phyloP scores from a whole-genome alignment of 2,888 invertebrate genomes.

The Lamellibrachia satsuma region DNA sequence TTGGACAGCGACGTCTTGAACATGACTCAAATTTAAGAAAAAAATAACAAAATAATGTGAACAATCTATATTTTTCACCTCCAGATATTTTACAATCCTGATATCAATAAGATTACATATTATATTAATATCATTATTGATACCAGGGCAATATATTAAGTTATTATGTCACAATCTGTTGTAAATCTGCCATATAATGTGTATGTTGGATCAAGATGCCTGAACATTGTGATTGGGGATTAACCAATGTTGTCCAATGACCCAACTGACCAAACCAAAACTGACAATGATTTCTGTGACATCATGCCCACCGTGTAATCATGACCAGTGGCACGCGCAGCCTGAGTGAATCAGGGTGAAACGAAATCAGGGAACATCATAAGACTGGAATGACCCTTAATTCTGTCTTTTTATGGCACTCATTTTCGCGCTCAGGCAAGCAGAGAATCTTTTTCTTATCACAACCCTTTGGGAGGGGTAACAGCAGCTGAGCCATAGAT shows the following conservation, averaged over 20 bases:
- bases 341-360: background rate
- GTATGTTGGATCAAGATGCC: too few species aligned
- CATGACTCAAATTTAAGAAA: too few species aligned
- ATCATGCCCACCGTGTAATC: background rate
- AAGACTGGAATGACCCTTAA: background rate
- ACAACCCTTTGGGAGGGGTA: background rate
- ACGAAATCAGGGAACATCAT: background rate
- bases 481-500: background rate
- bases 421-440: background rate
- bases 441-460: background rate
- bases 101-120: too few species aligned
- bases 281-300: background rate
- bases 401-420: background rate
- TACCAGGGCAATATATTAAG: too few species aligned
- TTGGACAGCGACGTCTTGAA: background rate
- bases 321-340: background rate
- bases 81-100: too few species aligned
- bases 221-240: background rate
- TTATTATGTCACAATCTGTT: too few species aligned
- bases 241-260: background rate
- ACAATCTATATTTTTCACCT: too few species aligned
- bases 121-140: too few species aligned
- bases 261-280: background rate
- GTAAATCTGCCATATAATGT: too few species aligned
- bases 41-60: too few species aligned